Base-by-base conservation (phyloP, 2,888 invertebrate genomes). In the Epinotia brunnichana region DNA sequence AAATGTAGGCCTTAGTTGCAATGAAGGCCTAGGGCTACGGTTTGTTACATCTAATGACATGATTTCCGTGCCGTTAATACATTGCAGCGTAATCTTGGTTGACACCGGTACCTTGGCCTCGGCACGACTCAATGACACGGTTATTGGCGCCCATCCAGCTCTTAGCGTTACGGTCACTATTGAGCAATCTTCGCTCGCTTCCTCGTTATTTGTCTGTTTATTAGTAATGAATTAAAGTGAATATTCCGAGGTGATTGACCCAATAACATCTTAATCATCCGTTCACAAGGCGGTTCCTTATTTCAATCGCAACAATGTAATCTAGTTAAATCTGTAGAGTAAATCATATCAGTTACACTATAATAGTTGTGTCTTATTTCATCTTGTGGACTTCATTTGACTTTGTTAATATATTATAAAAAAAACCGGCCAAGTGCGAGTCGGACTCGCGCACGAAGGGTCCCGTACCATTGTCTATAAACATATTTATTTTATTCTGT, bases 1-100 rank as follows among this genome's bases (percentile, higher is more conserved):
- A 35, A 35, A 35, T 35, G 35, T 9, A 35, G 35, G 35, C 9
- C 35, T 35, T 35, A 9, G 35, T 35, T 35, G 35, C 35, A 35
- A 35, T 35, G 35, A 9, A 44, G 15, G 15, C 15, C 15, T 44
- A 48, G n/a, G n/a, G 44, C 13, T 48, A n/a, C 24, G 15, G 13
- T n/a, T 35, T 53, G 39, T 64, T 39, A 53, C 39, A 64, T 51
- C 62, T 51, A 19, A 17, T 21, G 29, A n/a, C 19, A 2, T 10
- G 41, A 66, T 66, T 54, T 21, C 64, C 11, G 39, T 59, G 24
- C 53, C 71, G 29, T 67, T 60, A 67, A 67, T 61, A 62, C 67
- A 67, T 56, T 56, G 54, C 72, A 72, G 56, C 67, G 48, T 72
- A 72, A 72, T 68, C 67, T 61, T 17, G 24, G 72, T 67, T 72